A percentile compares a stretch with the other conserved stretches of the same genome.
phyloP scores from a whole-genome alignment of 1,140 invertebrate genomes.

The Aphelenchoides avenae region DNA sequence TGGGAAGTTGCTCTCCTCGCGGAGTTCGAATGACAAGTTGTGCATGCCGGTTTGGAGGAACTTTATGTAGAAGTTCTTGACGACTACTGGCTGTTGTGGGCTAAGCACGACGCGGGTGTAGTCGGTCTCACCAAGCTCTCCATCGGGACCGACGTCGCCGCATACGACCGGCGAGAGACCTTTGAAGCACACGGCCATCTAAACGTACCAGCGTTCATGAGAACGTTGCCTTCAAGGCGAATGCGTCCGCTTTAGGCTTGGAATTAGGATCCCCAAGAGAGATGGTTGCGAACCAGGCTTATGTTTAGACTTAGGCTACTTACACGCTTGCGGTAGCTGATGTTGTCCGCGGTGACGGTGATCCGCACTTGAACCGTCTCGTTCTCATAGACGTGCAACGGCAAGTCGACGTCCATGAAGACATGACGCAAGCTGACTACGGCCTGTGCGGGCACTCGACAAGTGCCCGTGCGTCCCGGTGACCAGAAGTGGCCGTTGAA shows the following conservation, averaged over 20 bases:
- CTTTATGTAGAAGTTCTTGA: conserved; percentile 33
- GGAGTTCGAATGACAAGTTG: conserved; percentile 34
- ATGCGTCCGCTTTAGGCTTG: too few relatives aligned
- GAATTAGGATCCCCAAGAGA: too few relatives aligned
- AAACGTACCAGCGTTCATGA: too few relatives aligned
- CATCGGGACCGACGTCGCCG: conserved; percentile 37
- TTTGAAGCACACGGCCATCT: conserved; percentile 36
- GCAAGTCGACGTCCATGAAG: conserved; percentile 45
- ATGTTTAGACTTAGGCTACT: conserved; percentile 1
- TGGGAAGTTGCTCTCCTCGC: conserved; percentile 24
- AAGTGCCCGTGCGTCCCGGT: conserved; percentile 20
- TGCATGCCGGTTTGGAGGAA: conserved; percentile 30
- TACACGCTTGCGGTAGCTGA: too few relatives aligned
- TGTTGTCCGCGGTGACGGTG: conserved; percentile 37
- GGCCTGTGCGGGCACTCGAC: not conserved
- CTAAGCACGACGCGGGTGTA: conserved; percentile 29
- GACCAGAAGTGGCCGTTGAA: conserved; percentile 36
- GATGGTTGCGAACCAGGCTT: conserved; percentile 6
- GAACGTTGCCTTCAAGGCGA: too few relatives aligned
- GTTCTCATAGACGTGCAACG: conserved; percentile 36
- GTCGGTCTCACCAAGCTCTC: conserved; percentile 18
- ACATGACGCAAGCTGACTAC: conserved; percentile 11
- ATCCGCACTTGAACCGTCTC: conserved; percentile 38
- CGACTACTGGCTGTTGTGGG: conserved; percentile 11
- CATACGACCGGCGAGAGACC: conserved; percentile 42